These are phyloP conservation scores for Zosterops pallidus DNA, from an alignment of 2,113 vertebrate species.

Conservation along the genomic window DNA sequence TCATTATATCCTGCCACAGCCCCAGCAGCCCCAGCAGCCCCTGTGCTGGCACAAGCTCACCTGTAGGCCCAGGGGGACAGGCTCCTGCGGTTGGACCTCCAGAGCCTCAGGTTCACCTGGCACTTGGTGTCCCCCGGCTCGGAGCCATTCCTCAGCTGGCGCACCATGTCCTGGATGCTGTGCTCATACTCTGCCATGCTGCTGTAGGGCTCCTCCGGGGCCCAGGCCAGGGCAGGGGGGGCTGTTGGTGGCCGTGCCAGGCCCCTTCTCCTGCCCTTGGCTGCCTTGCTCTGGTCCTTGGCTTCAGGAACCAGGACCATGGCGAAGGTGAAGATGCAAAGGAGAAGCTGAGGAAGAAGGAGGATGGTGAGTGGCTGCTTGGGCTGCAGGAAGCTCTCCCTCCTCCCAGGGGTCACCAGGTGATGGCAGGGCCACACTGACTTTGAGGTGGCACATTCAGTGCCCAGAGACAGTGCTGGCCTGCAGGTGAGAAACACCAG, in stretches of 20 bases:
- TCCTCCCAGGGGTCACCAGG: background rate
- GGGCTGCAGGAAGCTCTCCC: background rate
- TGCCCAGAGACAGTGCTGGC: background rate
- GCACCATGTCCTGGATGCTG: conserved; percentile 83
- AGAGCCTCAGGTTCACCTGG: conserved; percentile 82
- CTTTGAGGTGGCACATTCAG: background rate
- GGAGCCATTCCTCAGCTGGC: conserved; percentile 78
- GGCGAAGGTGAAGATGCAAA: conserved; percentile 70
- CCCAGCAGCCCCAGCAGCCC: background rate
- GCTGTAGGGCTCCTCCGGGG: background rate
- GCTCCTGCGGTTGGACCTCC: conserved; percentile 84
- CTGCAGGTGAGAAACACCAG: background rate
- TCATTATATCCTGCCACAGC: rapidly evolving
- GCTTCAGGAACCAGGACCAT: conserved; percentile 43
- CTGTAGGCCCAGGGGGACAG: conserved; percentile 87
- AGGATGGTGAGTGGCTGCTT: background rate
- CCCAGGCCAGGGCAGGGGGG: conserved; percentile 47
- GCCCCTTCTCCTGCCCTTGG: conserved; percentile 68
- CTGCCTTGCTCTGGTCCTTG: conserved; percentile 56
- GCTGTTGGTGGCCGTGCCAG: conserved; percentile 27
- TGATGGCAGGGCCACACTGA: background rate
- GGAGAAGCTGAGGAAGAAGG: conserved; percentile 63
- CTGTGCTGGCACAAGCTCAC: conserved; percentile 38
- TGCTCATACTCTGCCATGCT: conserved; percentile 79
- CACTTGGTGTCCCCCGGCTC: conserved; percentile 76